Evolutionary conservation across 2,888 invertebrate genomes (phyloP).

Genomic region (Dione juno): DNA sequence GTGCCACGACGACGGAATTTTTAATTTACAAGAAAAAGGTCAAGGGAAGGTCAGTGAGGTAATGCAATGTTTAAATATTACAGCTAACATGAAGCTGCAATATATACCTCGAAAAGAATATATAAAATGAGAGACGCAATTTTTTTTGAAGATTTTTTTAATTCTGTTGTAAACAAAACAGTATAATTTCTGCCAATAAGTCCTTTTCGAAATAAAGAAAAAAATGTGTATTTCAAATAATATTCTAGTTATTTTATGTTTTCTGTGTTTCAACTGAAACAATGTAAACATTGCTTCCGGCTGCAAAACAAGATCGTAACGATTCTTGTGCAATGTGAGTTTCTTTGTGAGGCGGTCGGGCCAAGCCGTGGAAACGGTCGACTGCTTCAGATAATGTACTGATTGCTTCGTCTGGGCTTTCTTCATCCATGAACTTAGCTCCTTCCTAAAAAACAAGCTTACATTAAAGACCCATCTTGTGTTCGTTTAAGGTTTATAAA

Average conservation of each 20-base stretch:
- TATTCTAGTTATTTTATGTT: slow-evolving; percentile 24
- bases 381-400: slow-evolving; percentile 81
- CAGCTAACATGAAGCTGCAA: too few species aligned
- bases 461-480: too few species aligned
- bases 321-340: slow-evolving; percentile 89
- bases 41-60: too few species aligned
- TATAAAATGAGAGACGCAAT: too few species aligned
- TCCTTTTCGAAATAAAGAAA: background rate
- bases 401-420: slow-evolving; percentile 81
- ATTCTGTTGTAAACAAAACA: too few species aligned
- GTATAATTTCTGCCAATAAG: background rate
- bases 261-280: slow-evolving; percentile 43
- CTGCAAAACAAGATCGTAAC: slow-evolving; percentile 85
- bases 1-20: too few species aligned
- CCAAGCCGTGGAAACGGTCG: slow-evolving; percentile 85
- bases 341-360: slow-evolving; percentile 86
- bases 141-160: too few species aligned
- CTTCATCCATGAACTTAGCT: slow-evolving; percentile 78
- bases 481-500: too few species aligned
- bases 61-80: too few species aligned
- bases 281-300: slow-evolving; percentile 77
- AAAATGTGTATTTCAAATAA: too few species aligned
- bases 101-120: too few species aligned
- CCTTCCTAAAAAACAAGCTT: slow-evolving; percentile 57
- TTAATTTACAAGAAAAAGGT: too few species aligned